Conservation (phyloP, 2,113 vertebrate genomes). For the Camarhynchus parvulus region DNA sequence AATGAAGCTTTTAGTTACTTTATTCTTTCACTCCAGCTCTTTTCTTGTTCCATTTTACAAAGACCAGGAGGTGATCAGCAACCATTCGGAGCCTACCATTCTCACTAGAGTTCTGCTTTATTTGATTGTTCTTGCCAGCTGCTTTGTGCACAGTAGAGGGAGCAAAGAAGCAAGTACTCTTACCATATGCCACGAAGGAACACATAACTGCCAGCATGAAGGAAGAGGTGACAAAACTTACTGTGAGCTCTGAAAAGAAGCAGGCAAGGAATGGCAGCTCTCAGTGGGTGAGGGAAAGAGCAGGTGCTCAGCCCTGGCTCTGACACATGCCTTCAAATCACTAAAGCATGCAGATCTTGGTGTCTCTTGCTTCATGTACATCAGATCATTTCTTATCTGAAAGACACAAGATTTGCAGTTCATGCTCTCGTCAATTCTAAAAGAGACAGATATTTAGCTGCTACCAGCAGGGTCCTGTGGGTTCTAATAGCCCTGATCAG, state of each 20-base stretch:
- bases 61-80: slow-evolving; percentile 22
- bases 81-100: neutral
- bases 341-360: neutral
- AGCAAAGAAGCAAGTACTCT: neutral
- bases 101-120: neutral
- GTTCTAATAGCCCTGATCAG: neutral
- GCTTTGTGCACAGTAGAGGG: neutral
- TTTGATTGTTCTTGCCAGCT: neutral
- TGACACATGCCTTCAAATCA: neutral
- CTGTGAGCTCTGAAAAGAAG: neutral
- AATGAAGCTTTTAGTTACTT: neutral
- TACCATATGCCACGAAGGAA: neutral
- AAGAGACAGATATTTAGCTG: neutral
- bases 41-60: neutral
- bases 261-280: neutral
- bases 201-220: neutral
- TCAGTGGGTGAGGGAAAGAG: neutral
- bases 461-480: neutral
- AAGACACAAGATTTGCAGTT: neutral
- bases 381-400: neutral
- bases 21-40: slow-evolving; percentile 9
- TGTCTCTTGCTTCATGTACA: neutral
- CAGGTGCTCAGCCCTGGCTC: neutral
- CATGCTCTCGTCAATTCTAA: neutral
- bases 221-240: neutral